These are phyloP conservation scores for Acanthosepion pharaonis DNA, from an alignment of 2,888 invertebrate species.

Conservation along the genomic window DNA sequence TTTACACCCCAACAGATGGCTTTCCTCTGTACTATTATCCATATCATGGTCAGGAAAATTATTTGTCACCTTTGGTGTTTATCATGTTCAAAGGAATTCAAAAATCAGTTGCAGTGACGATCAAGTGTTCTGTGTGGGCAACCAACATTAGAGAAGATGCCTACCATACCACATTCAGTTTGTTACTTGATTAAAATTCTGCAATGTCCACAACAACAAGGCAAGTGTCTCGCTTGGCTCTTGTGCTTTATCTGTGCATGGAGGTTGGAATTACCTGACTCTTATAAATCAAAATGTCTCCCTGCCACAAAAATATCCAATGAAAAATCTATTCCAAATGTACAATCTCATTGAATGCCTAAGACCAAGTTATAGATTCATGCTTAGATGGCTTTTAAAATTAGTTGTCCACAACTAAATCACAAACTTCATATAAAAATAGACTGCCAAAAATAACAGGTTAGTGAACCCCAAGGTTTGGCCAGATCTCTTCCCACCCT, in stretches of 20 bases:
- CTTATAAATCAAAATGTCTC: background rate
- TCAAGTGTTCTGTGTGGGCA: slow-evolving; percentile 45
- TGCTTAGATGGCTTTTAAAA: background rate
- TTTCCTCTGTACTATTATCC: slow-evolving; percentile 45
- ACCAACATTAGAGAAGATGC: slow-evolving; percentile 36
- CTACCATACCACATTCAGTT: slow-evolving; percentile 24
- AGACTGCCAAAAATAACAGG: background rate
- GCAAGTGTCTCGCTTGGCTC: background rate
- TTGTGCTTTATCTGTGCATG: background rate
- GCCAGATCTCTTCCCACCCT: background rate
- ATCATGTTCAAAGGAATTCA: background rate
- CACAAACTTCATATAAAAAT: background rate
- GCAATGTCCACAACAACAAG: background rate
- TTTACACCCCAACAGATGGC: slow-evolving; percentile 24
- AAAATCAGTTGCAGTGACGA: slow-evolving; percentile 39
- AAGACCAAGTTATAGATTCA: background rate
- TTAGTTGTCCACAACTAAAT: background rate
- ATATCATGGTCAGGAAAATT: slow-evolving; percentile 46
- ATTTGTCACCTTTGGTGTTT: slow-evolving; percentile 43
- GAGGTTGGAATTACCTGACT: slow-evolving; percentile 9
- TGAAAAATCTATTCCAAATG: background rate
- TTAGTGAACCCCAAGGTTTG: background rate
- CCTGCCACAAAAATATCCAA: slow-evolving; percentile 13
- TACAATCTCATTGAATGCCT: slow-evolving; percentile 2
- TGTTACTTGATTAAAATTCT: slow-evolving; percentile 36